Evolutionary conservation across 1,140 invertebrate genomes (phyloP), one percentile per base, ranked within the genome.

Genomic region (Bactericera cockerelli): DNA sequence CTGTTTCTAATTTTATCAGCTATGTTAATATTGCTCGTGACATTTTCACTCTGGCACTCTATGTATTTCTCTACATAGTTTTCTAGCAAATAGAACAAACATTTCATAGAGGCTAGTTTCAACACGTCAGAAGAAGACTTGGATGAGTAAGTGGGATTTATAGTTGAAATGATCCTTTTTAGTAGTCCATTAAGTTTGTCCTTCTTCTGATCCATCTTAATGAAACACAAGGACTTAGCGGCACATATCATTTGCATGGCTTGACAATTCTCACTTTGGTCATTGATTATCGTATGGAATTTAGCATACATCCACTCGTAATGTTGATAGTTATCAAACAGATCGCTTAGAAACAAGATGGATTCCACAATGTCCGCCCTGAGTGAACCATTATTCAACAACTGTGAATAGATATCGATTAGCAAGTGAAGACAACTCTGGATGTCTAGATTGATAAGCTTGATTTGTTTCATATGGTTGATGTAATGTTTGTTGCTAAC

Each of bases 291-390:
- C n/a, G n/a, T 3, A 49, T 19, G 8, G n/a, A 22, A 19, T n/a
- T 49, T 16, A 8, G n/a, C 3, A n/a, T 49, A 49, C n/a, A 49
- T 8, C 22, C n/a, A 49, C 22, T 49, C 42, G n/a, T 49, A 49
- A 49, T 49, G 42, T 49, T 49, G 42, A 49, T 49, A 49, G 22
- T 49, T 49, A 49, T 49, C 22, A n/a, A 49, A 49, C 22, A 49
- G 19, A 49, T 49, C 42, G 19, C 42, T 49, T n/a, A 49, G 22
- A 10, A 49, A 10, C 4, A 49, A 8, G 8, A n/a, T 16, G 19
- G 42, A 49, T 8, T 19, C 42, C 4, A 49, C 22, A 19, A 49
- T 49, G n/a, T 49, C 42, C 8, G n/a, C 22, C 22, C 19, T 49
- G 4, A 49, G 22, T n/a, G n/a, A 16, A 22, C 4, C n/a, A n/a